These are phyloP conservation scores for Macropodus opercularis DNA, from an alignment of 2,797 vertebrate genomes.

Conservation along the genomic window DNA sequence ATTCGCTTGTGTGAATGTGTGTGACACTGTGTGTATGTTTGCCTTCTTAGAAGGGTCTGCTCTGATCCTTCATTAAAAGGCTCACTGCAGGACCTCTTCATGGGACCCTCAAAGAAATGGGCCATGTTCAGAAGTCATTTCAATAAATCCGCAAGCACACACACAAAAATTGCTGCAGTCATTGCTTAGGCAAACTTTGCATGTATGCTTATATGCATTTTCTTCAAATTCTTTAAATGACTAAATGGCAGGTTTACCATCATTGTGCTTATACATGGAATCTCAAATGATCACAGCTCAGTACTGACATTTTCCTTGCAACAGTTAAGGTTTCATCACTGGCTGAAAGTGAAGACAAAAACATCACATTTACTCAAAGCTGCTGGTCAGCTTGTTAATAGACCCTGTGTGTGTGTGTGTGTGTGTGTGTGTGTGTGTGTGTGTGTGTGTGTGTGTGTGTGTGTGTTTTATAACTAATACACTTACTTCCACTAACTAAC, in stretches of 20 bases:
- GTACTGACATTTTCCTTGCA: constrained; percentile 59
- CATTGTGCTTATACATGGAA: constrained; percentile 1
- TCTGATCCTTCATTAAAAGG: constrained; percentile 99
- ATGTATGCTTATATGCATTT: constrained; percentile 46
- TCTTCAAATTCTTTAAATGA: constrained; percentile 69
- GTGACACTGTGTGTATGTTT: constrained; percentile 11
- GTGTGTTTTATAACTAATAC: neutral
- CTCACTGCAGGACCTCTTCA: constrained; percentile 92
- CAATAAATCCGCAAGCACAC: constrained; percentile 85
- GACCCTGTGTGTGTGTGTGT: too few species aligned
- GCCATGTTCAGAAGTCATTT: constrained; percentile 95
- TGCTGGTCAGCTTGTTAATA: too few species aligned
- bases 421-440: too few species aligned
- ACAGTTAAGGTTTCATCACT: constrained; percentile 71
- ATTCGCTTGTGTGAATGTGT: constrained; percentile 20
- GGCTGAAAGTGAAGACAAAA: constrained; percentile 58
- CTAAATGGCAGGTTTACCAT: constrained; percentile 78
- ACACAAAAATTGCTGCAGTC: constrained; percentile 41
- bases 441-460: constrained; percentile 33
- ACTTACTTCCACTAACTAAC: neutral
- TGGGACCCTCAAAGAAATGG: constrained; percentile 91
- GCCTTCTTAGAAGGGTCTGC: constrained; percentile 89
- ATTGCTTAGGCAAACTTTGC: constrained; percentile 77
- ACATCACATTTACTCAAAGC: constrained; percentile 64
- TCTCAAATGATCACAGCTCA: constrained; percentile 75